Evolutionary conservation across 2,113 vertebrate genomes (phyloP).

Genomic region (Corythaeola cristata): DNA sequence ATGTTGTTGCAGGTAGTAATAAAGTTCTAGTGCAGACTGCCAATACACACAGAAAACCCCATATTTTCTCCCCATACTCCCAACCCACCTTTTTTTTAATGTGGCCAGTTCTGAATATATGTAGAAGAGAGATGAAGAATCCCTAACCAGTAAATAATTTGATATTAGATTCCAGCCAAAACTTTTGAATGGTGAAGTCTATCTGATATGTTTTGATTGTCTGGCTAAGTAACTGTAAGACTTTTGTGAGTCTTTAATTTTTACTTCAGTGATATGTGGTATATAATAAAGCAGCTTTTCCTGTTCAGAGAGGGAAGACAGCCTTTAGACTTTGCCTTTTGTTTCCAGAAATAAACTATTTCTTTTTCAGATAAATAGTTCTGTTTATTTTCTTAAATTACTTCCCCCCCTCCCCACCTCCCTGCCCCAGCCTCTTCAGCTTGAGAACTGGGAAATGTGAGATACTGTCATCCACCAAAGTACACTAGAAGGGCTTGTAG

Average conservation of each 20-base stretch:
- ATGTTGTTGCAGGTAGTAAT: background rate
- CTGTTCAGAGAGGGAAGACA: background rate
- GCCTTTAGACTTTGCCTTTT: background rate
- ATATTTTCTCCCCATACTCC: background rate
- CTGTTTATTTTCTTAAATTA: background rate
- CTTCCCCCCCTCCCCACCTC: too few species aligned
- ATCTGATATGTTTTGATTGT: background rate
- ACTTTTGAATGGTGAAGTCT: background rate
- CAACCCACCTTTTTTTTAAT: background rate
- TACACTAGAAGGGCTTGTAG: background rate
- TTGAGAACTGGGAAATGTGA: background rate
- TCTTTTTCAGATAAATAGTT: background rate
- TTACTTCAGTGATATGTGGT: background rate
- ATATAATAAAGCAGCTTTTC: background rate
- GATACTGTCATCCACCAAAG: background rate
- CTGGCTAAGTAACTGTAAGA: background rate
- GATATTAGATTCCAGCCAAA: background rate
- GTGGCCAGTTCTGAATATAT: background rate
- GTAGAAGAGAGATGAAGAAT: background rate
- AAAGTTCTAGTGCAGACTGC: background rate
- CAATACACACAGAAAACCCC: background rate
- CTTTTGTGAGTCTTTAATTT: background rate
- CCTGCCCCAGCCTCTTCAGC: background rate
- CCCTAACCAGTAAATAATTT: background rate
- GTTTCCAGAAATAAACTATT: background rate